Conservation (phyloP, 1,140 invertebrate species). For the Augochlora pura region DNA sequence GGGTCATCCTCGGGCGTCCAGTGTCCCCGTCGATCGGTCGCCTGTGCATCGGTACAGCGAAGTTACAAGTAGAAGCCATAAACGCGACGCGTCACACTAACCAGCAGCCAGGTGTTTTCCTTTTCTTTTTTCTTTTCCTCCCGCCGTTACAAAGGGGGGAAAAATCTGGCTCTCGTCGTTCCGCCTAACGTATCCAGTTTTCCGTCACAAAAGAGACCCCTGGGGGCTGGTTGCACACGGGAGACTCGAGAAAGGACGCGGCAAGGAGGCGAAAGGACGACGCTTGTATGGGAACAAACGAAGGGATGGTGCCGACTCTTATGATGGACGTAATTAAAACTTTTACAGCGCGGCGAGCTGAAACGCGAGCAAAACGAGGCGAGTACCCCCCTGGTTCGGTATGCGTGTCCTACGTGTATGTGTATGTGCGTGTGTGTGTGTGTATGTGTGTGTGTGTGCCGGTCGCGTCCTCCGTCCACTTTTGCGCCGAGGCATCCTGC, state of each 20-base stretch:
- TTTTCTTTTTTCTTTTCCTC: too few relatives aligned
- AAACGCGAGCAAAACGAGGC: conserved; percentile 65
- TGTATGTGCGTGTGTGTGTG: too few relatives aligned
- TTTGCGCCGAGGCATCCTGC: conserved; percentile 45
- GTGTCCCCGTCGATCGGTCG: conserved; percentile 9
- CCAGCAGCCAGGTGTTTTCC: conserved; percentile 42
- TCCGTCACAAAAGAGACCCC: conserved; percentile 52
- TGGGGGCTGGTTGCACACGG: conserved; percentile 36
- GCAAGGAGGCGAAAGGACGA: conserved; percentile 39
- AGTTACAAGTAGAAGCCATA: conserved; percentile 51
- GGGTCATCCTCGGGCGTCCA: not conserved
- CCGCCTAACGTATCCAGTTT: conserved; percentile 56
- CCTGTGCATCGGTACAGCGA: conserved; percentile 35
- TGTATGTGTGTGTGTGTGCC: too few relatives aligned
- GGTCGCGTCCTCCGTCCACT: conserved; percentile 1
- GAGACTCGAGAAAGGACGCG: not conserved
- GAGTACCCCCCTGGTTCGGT: too few relatives aligned
- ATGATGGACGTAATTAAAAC: conserved; percentile 68
- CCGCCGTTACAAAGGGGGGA: conserved; percentile 51
- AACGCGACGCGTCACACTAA: conserved; percentile 33
- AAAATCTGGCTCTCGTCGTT: conserved; percentile 52
- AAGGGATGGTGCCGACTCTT: conserved; percentile 63
- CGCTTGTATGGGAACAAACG: conserved; percentile 56
- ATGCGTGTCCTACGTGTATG: too few relatives aligned
- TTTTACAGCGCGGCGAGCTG: conserved; percentile 59